Base-by-base conservation (phyloP, 2,797 vertebrate genomes). In the Sebastes aleutianus region DNA sequence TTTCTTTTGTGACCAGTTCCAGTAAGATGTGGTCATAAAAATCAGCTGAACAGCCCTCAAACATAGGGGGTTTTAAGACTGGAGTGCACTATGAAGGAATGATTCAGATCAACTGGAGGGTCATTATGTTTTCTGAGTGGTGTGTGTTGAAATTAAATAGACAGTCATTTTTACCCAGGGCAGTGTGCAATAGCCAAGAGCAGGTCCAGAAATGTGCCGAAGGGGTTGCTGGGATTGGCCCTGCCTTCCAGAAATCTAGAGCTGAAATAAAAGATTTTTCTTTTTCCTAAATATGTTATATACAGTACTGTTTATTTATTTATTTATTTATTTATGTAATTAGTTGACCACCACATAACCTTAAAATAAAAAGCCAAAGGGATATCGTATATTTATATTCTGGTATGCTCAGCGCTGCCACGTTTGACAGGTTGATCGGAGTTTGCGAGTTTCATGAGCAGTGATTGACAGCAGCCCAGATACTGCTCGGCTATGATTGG, bases 121-220 rank as follows among this genome's bases (percentile, higher is more conserved):
- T 79, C 85, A 86, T 87, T 86, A 80, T 31, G 27, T 27, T 84
- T 70, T 73, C 54, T 82, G 76, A 86, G 84, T 85, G 65, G 12
- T 70, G 79, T 67, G 63, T 71, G 58, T 47, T 47, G 54, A 78
- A 47, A 63, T 61, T 84, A 56, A 79, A 84, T 39, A 74, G 79
- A 87, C 68, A 43, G 31, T 61, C 27, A 62, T 72, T 83, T 67
- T 67, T 53, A 83, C 80, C 69, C 59, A 75, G 59, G 79, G 74
- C 82, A 71, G 61, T 57, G 70, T 79, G 47, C 63, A 31, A 62
- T 34, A 31, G 70, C 83, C 63, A n/a, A 32, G 29, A 86, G 83
- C 78, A 76, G 61, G 39, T 76, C 71, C 31, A 24, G 5, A 32
- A 54, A 58, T 76, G 6, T 71, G 74, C 82, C 67, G 31, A 56